Evolutionary conservation across 2,797 vertebrate species (phyloP).

Genomic region (Oophaga sylvatica): DNA sequence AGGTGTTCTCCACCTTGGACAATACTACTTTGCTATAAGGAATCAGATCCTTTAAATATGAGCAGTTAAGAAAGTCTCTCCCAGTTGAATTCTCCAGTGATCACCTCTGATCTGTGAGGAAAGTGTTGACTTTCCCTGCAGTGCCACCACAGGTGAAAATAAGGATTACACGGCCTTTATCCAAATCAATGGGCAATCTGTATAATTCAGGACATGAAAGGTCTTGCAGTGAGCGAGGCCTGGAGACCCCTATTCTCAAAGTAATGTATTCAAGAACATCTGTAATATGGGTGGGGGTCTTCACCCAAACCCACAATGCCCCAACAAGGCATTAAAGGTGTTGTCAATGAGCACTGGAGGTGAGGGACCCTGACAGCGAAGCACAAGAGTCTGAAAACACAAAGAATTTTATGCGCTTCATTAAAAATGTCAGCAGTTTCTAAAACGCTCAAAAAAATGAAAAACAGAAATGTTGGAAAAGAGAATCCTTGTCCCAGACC

Average conservation of each 20-base stretch:
- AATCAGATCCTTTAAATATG: too few species aligned
- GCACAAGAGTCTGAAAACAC: constrained; percentile 8
- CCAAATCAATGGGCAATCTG: too few species aligned
- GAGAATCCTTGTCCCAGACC: background rate
- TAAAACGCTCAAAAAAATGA: constrained; percentile 40
- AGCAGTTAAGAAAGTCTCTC: too few species aligned
- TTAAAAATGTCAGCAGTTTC: constrained; percentile 23
- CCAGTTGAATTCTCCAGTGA: too few species aligned
- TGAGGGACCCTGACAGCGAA: background rate
- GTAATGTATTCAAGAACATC: background rate
- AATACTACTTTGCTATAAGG: too few species aligned
- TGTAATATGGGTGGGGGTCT: background rate
- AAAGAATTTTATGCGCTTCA: constrained; percentile 9
- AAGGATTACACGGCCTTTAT: too few species aligned
- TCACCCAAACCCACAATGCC: background rate
- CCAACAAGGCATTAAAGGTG: background rate
- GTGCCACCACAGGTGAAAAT: too few species aligned
- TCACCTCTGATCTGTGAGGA: too few species aligned
- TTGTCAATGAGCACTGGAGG: background rate
- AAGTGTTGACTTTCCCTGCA: too few species aligned
- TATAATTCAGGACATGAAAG: too few species aligned
- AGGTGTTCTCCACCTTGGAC: too few species aligned
- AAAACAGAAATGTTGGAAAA: constrained; percentile 45
- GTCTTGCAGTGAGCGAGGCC: too few species aligned
- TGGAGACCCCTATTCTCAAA: background rate